phyloP scores from a whole-genome alignment of 2,113 vertebrate species.

The Poecilia latipinna region DNA sequence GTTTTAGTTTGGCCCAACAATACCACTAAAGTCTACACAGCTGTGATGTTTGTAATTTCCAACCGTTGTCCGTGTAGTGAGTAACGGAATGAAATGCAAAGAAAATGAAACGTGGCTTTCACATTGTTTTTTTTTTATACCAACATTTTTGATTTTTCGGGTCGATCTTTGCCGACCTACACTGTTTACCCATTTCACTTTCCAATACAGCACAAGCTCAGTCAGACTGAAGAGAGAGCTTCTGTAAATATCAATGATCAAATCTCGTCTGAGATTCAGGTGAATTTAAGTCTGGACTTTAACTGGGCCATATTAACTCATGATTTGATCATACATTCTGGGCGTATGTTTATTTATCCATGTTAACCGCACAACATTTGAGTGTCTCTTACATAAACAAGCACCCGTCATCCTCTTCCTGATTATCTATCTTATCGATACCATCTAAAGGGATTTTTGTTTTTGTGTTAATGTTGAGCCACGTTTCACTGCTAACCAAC shows the following conservation, averaged over 20 bases:
- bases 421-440: too few relatives aligned
- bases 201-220: background rate
- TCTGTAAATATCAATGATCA: background rate
- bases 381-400: background rate
- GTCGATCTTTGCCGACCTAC: background rate
- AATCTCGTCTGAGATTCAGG: background rate
- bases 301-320: too few relatives aligned
- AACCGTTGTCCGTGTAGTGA: too few relatives aligned
- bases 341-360: too few relatives aligned
- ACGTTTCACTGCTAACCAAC: background rate
- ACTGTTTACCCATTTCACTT: background rate
- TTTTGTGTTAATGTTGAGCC: too few relatives aligned
- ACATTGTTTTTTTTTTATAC: too few relatives aligned
- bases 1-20: too few relatives aligned
- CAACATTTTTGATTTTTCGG: too few relatives aligned
- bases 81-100: background rate
- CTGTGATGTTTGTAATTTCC: too few relatives aligned
- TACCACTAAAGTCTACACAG: too few relatives aligned
- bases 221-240: background rate
- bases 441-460: too few relatives aligned
- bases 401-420: background rate
- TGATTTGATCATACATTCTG: too few relatives aligned
- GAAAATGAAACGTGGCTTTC: background rate
- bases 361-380: background rate
- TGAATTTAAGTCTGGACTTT: background rate